Conservation (phyloP, 1,140 invertebrate species). For the Babylonia areolata region DNA sequence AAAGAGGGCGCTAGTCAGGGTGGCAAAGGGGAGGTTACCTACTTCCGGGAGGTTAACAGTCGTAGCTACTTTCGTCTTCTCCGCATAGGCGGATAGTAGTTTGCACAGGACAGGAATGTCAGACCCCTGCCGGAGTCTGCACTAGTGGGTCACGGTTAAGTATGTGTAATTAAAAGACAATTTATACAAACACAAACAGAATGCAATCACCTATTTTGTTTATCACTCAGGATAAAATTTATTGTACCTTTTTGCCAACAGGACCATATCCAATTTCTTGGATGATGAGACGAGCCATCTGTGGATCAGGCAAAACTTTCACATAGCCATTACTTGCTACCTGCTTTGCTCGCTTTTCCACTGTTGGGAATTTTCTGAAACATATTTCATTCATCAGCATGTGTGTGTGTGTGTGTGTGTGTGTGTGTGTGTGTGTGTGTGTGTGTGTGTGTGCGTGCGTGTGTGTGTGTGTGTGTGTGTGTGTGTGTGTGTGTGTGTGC, state of each 20-base stretch:
- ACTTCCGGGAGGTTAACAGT: too few relatives aligned
- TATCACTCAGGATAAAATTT: too few relatives aligned
- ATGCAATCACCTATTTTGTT: too few relatives aligned
- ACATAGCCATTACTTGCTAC: slow-evolving; percentile 51
- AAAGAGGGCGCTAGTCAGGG: too few relatives aligned
- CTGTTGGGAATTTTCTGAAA: slow-evolving; percentile 56
- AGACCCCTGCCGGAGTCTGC: too few relatives aligned
- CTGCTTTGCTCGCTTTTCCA: slow-evolving; percentile 57
- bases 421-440: slow-evolving; percentile 3
- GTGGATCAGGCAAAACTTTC: slow-evolving; percentile 44
- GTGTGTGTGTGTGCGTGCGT: background rate
- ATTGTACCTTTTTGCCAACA: slow-evolving; percentile 45
- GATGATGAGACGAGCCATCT: slow-evolving; percentile 53
- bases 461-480: background rate
- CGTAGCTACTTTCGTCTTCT: too few relatives aligned
- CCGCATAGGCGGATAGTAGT: too few relatives aligned
- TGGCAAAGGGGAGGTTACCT: too few relatives aligned
- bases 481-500: background rate
- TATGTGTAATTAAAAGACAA: too few relatives aligned
- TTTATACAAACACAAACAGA: too few relatives aligned
- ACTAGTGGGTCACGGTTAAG: too few relatives aligned
- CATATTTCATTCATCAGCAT: background rate
- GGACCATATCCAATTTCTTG: slow-evolving; percentile 54
- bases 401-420: slow-evolving; percentile 7
- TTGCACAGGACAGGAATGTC: too few relatives aligned